Base-by-base conservation (phyloP, 2,888 invertebrate genomes). In the Platycnemis pennipes region DNA sequence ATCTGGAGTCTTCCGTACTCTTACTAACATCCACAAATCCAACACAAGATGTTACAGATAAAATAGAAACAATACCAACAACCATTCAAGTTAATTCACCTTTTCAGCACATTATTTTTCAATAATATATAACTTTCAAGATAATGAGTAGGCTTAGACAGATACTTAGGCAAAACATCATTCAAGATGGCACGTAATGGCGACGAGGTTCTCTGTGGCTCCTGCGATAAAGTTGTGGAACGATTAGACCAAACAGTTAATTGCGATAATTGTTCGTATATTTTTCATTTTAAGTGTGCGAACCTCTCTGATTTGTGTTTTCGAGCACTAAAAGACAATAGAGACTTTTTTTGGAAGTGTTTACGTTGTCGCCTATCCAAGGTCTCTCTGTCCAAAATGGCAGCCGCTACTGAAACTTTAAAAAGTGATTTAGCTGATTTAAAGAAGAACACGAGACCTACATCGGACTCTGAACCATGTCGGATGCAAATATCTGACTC, bases 341-440 rank as follows among this genome's bases (percentile, higher is more conserved):
- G 31, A 77, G 69, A 77, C 69, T 31, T 77, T 77, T 77, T 77
- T 77, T 77, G 69, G 69, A 77, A 77, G 69, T 77, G 69, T 77
- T 77, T 77, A 77, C n/a, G 4, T 16, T 77, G 69, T 77, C 69
- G 69, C 31, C n/a, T 77, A 31, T 77, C 31, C 31, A 77, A 31
- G 69, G 69, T 77, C 37, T 77, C 69, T n/a, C 31, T 77, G 16
- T 77, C 69, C 69, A 77, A 77, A 77, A 77, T 77, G 69, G 69
- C 69, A 31, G 69, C 69, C 69, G 69, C 31, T 31, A 77, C 31
- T 77, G 31, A 77, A 77, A 37, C 31, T 31, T 16, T 77, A 37
- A 77, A 77, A 77, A 77, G 69, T 77, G 69, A 77, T 77, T 77
- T 77, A 77, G 69, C 31, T 31, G 69, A 37, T 8, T 11, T 31